Conservation (phyloP, 2,797 vertebrate genomes). For the Enoplosus armatus region DNA sequence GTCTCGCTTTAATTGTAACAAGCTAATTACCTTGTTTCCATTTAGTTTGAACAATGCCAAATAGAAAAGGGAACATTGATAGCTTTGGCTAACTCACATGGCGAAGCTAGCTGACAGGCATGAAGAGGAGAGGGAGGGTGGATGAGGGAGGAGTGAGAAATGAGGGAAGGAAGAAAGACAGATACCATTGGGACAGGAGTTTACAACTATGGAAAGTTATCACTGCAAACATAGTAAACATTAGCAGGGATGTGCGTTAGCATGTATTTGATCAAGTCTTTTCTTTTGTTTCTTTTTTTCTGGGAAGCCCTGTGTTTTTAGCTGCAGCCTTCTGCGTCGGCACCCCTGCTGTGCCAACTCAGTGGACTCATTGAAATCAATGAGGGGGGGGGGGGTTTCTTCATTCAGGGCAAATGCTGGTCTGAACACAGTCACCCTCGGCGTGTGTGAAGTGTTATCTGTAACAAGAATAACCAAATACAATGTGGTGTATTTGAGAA, state of each 20-base stretch:
- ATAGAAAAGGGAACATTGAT: constrained; percentile 89
- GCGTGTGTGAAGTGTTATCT: neutral
- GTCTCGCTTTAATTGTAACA: constrained; percentile 99
- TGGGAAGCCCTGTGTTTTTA: neutral
- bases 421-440: neutral
- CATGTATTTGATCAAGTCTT: neutral
- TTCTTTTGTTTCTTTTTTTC: neutral
- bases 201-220: neutral
- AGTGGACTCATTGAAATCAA: neutral
- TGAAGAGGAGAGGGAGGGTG: constrained; percentile 19
- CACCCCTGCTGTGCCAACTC: neutral
- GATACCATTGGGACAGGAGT: neutral
- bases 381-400: neutral
- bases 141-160: constrained; percentile 11
- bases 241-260: neutral
- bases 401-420: neutral
- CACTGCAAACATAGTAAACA: neutral
- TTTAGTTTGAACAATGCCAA: constrained; percentile 99
- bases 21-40: constrained; percentile 99
- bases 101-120: constrained; percentile 67
- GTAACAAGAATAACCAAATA: neutral
- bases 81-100: constrained; percentile 78
- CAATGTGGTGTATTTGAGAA: neutral
- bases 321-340: fast-evolving
- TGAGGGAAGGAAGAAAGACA: neutral